Conservation (phyloP, 2,113 vertebrate species). For the Seriola aureovittata region DNA sequence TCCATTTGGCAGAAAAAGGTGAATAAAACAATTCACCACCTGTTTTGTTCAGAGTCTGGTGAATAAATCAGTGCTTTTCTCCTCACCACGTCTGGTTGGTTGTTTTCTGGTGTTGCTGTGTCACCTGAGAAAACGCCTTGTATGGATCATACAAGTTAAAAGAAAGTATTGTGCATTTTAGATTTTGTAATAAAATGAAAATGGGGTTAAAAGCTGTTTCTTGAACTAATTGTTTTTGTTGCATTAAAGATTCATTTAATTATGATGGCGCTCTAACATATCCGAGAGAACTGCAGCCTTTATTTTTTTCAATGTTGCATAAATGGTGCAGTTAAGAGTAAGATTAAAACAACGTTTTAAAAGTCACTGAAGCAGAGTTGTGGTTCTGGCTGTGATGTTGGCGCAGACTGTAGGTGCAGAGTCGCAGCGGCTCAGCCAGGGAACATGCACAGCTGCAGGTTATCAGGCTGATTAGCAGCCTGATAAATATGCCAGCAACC, state of each 20-base stretch:
- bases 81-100: too few relatives aligned
- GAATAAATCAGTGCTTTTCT: too few relatives aligned
- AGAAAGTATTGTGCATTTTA: too few relatives aligned
- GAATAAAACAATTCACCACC: slow-evolving; percentile 23
- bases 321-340: neutral
- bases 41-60: slow-evolving; percentile 3
- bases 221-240: too few relatives aligned
- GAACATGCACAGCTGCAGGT: slow-evolving; percentile 23
- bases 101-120: too few relatives aligned
- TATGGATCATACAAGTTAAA: too few relatives aligned
- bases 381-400: neutral
- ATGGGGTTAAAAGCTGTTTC: too few relatives aligned
- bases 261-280: too few relatives aligned
- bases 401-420: neutral
- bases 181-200: too few relatives aligned
- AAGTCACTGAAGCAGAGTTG: neutral
- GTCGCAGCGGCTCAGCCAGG: neutral
- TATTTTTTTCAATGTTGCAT: neutral
- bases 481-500: slow-evolving; percentile 18
- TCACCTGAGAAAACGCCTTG: too few relatives aligned
- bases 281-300: too few relatives aligned
- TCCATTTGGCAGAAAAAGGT: neutral
- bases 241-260: too few relatives aligned
- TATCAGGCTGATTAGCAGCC: slow-evolving; percentile 23
- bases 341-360: neutral